Conservation (phyloP, 2,888 invertebrate genomes). For the Drosophila atroscutellata region DNA sequence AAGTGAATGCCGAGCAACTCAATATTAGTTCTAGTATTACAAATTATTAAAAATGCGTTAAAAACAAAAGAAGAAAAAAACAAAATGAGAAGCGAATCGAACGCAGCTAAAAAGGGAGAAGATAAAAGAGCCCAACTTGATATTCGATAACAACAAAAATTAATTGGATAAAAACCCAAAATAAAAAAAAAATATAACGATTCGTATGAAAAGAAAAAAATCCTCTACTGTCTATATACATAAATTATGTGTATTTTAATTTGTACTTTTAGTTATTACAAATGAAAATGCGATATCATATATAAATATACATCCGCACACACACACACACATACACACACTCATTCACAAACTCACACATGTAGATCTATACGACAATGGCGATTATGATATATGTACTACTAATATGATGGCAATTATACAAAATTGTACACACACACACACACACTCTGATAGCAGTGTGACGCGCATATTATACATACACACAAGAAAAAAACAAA, state of each 20-base stretch:
- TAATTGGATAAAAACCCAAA: conserved; percentile 11
- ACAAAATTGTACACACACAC: conserved; percentile 12
- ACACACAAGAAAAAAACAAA: conserved; percentile 43
- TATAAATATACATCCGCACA: conserved; percentile 54
- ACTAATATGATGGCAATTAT: conserved; percentile 36
- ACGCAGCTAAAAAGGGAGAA: conserved; percentile 23
- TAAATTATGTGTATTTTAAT: conserved; percentile 66
- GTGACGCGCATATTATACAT: conserved; percentile 60
- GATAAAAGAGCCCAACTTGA: conserved; percentile 50
- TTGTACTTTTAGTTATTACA: conserved; percentile 73
- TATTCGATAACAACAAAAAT: conserved; percentile 50
- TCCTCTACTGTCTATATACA: conserved; percentile 63
- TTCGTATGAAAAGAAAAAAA: conserved; percentile 38
- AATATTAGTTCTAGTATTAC: conserved; percentile 75
- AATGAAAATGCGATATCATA: conserved; percentile 61
- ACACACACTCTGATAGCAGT: conserved; percentile 37
- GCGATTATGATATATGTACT: conserved; percentile 47
- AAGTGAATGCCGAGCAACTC: conserved; percentile 75
- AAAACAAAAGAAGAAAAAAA: conserved; percentile 12
- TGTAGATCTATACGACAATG: conserved; percentile 48
- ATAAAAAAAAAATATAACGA: conserved; percentile 23
- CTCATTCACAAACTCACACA: conserved; percentile 42
- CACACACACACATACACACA: conserved; percentile 34
- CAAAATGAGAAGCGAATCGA: conserved; percentile 27
- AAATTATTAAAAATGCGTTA: conserved; percentile 63